Base-by-base conservation (phyloP, 2,113 vertebrate genomes). In the Eulemur macaco region DNA sequence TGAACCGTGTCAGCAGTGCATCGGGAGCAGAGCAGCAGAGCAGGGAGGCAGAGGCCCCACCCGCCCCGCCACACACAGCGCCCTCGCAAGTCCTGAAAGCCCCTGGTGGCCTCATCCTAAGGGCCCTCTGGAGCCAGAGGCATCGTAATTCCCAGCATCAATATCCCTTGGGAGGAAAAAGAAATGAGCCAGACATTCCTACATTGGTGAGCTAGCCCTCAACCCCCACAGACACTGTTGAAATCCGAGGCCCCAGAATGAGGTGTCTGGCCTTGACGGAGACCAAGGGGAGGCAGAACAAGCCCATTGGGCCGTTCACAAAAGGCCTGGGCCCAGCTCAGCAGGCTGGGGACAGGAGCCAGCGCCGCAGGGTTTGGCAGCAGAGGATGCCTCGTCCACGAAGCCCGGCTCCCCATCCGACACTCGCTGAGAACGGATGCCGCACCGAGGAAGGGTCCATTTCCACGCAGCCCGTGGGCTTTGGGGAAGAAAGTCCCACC, bases 321-420 rank as follows among this genome's bases (percentile, higher is more conserved):
- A 17, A 9, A 82, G 52, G 14, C 21, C 66, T 20, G 10, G 50
- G 58, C 58, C 58, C 9, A 25, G 58, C 23, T 60, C 58, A 25
- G 23, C 21, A 12, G 42, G 10, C 29, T n/a, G 34, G 25, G 54
- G 2, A 27, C 52, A 52, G 52, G 52, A 52, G 52, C 52, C 52
- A 52, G 52, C 52, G 31, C 42, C 3, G 3, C 0, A 25, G 17
- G 27, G 27, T 42, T 39, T 17, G 73, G 52, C 42, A 69, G 25
- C 23, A 47, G 10, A 21, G 54, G 23, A 42, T 0, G 0, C n/a
- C 0, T 39, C 0, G 0, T 20, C 9, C 37, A 25, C 10, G 60
- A 20, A 6, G n/a, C n/a, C 31, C 31, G 37, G 1, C 29, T 77
- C 31, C 77, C 52, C 52, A 39, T 12, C 10, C 12, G 18, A 63